These are phyloP conservation scores for Porites lobata DNA, from an alignment of 92 coral and sea anemone species.

Conservation along the genomic window DNA sequence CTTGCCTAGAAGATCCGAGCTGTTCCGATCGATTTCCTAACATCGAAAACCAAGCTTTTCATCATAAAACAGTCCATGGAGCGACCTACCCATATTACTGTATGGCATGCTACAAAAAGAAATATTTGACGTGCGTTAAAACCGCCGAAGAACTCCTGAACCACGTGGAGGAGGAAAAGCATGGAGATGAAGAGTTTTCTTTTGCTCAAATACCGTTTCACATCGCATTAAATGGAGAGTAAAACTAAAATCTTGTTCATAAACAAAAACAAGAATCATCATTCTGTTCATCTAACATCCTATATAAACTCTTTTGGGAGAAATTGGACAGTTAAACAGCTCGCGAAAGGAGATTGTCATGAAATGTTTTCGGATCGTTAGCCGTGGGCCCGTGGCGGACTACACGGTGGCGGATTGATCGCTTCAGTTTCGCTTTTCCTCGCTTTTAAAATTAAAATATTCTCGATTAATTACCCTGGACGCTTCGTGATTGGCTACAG, in stretches of 20 bases:
- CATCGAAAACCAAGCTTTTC: slow-evolving; percentile 88
- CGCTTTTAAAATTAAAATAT: too few species aligned
- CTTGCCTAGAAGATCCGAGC: slow-evolving; percentile 89
- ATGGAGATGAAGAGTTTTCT: slow-evolving; percentile 76
- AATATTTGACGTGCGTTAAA: slow-evolving; percentile 79
- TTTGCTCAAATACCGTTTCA: slow-evolving; percentile 88
- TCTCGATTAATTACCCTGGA: too few species aligned
- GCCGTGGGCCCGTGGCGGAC: too few species aligned
- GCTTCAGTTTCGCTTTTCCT: too few species aligned
- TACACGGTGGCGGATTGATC: too few species aligned
- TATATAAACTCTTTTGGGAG: too few species aligned
- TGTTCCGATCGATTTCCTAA: slow-evolving; percentile 88
- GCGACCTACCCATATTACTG: slow-evolving; percentile 90
- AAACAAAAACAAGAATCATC: too few species aligned
- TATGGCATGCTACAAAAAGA: slow-evolving; percentile 92
- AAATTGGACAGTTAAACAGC: too few species aligned
- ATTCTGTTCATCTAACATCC: too few species aligned
- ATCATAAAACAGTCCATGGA: slow-evolving; percentile 86
- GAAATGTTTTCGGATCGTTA: too few species aligned
- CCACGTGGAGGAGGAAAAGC: slow-evolving; percentile 86
- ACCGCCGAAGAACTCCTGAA: slow-evolving; percentile 85
- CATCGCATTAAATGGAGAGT: slow-evolving; percentile 47
- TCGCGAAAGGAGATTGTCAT: too few species aligned
- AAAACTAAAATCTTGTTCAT: neutral
- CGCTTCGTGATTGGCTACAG: too few species aligned